Percentiles rank a stretch among this genome's conserved stretches.
Conservation (phyloP, 2,113 vertebrate genomes). For the Salvator merianae region DNA sequence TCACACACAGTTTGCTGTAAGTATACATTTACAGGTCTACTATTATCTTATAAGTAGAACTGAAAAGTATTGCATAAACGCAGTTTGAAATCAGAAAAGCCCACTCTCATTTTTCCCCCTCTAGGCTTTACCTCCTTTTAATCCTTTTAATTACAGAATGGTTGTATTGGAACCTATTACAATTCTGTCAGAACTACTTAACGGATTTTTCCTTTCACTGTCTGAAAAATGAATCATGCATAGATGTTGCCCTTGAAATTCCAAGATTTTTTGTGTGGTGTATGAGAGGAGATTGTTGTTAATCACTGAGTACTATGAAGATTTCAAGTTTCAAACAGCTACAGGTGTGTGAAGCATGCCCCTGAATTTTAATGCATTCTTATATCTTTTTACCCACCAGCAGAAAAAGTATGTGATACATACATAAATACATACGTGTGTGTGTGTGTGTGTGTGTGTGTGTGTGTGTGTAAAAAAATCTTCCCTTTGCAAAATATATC, state of each 20-base stretch:
- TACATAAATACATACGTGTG: too few species aligned
- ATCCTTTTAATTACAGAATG: slow-evolving; percentile 60
- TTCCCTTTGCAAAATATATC: background rate
- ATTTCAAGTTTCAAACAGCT: slow-evolving; percentile 27
- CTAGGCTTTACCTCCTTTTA: slow-evolving; percentile 50
- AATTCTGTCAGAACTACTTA: slow-evolving; percentile 38
- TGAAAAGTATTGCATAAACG: slow-evolving; percentile 47
- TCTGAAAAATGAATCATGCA: slow-evolving; percentile 59
- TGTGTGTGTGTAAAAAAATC: too few species aligned
- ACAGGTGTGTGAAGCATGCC: background rate
- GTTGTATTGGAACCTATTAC: slow-evolving; percentile 47
- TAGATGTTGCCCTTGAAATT: slow-evolving; percentile 32
- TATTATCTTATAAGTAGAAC: slow-evolving; percentile 23
- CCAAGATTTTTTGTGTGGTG: slow-evolving; percentile 12
- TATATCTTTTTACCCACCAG: too few species aligned
- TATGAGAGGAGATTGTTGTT: background rate
- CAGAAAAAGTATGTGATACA: too few species aligned
- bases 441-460: too few species aligned
- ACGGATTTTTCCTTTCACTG: slow-evolving; percentile 47
- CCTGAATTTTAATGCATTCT: background rate
- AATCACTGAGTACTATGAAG: slow-evolving; percentile 3
- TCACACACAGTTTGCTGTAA: slow-evolving; percentile 42
- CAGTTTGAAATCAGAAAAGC: slow-evolving; percentile 57
- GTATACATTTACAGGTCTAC: slow-evolving; percentile 37
- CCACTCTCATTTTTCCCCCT: slow-evolving; percentile 48